Evolutionary conservation across 1,140 invertebrate genomes (phyloP).

Genomic region (Adoxophyes honmai): DNA sequence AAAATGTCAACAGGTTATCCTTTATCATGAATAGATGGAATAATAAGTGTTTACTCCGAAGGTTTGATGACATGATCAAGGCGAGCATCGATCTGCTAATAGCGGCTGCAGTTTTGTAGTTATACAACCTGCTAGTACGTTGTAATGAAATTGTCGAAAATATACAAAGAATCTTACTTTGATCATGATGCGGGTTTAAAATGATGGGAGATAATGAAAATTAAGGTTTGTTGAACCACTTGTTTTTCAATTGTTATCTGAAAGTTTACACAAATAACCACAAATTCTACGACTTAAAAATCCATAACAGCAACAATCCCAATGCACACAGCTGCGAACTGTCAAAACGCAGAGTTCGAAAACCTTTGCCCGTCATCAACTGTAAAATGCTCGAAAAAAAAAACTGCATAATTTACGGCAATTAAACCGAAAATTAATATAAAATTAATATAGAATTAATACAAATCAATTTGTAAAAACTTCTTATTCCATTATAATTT

Average conservation of each 20-base stretch:
- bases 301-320: constrained; percentile 45
- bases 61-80: neutral
- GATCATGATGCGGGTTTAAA: constrained; percentile 41
- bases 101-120: constrained; percentile 2
- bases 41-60: neutral
- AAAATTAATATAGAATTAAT: too few species aligned
- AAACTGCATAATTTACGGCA: too few species aligned
- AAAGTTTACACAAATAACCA: constrained; percentile 18
- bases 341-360: constrained; percentile 39
- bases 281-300: constrained; percentile 31
- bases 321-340: constrained; percentile 58
- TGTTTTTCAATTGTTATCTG: constrained; percentile 6
- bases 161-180: constrained; percentile 34
- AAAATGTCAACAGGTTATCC: constrained; percentile 43
- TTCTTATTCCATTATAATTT: too few species aligned
- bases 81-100: constrained; percentile 5
- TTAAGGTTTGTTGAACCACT: constrained; percentile 6
- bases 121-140: constrained; percentile 5
- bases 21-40: constrained; percentile 19
- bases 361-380: neutral
- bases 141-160: neutral
- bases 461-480: too few species aligned
- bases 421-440: too few species aligned
- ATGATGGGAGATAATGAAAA: constrained; percentile 5
- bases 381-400: too few species aligned